Percentiles rank a stretch among this genome's conserved stretches.
phyloP scores from a whole-genome alignment of 2,113 vertebrate genomes.

The Theropithecus gelada region DNA sequence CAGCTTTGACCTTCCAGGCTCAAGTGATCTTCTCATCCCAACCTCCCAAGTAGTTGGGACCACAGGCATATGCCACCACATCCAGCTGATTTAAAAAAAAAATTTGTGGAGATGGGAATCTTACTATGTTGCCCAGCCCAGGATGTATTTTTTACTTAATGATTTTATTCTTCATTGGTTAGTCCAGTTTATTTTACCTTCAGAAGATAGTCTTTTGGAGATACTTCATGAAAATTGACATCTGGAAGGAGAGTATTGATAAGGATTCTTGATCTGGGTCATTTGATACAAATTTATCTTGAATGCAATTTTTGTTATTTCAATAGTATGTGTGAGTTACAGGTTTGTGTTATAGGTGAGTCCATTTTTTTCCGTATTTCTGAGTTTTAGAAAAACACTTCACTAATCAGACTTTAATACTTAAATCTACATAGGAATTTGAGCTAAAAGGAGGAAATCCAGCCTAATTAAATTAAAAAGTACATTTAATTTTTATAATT shows the following conservation, averaged over 20 bases:
- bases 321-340: background rate
- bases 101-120: too few relatives aligned
- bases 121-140: too few relatives aligned
- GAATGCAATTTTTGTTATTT: background rate
- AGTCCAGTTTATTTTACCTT: background rate
- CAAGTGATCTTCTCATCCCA: too few relatives aligned
- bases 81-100: too few relatives aligned
- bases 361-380: background rate
- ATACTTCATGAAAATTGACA: background rate
- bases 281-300: too few relatives aligned
- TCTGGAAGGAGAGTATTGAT: background rate
- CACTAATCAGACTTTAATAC: background rate
- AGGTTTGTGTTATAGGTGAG: background rate
- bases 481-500: background rate
- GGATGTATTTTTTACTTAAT: background rate
- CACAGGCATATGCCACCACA: too few relatives aligned
- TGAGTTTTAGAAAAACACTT: background rate
- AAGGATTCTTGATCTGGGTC: background rate
- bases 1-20: too few relatives aligned
- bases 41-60: too few relatives aligned
- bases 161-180: slow-evolving; percentile 25
- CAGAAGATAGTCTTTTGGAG: background rate
- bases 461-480: background rate
- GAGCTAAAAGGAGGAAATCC: background rate
- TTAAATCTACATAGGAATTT: background rate